Conservation (phyloP, 2,113 vertebrate species). For the Tragelaphus buxtoni region DNA sequence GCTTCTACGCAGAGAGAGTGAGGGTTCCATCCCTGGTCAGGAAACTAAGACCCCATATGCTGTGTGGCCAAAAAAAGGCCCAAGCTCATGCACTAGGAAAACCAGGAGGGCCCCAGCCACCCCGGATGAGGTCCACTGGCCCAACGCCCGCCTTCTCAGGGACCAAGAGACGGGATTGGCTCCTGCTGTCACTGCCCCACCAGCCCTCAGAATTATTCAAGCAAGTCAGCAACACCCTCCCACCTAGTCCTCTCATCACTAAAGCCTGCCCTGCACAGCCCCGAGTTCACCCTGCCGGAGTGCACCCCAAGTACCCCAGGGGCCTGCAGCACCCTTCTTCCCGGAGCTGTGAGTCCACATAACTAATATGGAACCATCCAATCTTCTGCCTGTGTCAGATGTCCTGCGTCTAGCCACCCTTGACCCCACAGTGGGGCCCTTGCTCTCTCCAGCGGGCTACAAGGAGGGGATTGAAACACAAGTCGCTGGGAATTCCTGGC, state of each 20-base stretch:
- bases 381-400: neutral
- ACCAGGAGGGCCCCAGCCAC: neutral
- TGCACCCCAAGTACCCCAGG: neutral
- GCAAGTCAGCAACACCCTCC: neutral
- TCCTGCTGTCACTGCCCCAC: neutral
- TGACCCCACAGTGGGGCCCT: neutral
- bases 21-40: neutral
- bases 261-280: neutral
- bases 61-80: neutral
- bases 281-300: accelerated
- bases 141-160: neutral
- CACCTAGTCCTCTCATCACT: neutral
- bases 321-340: neutral
- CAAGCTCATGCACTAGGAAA: neutral
- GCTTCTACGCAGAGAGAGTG: neutral
- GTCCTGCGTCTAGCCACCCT: neutral
- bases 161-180: neutral
- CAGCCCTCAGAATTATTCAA: accelerated
- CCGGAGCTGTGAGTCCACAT: neutral
- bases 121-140: neutral
- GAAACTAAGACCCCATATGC: neutral
- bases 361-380: neutral
- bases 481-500: neutral
- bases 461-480: neutral
- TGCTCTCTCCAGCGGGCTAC: neutral